phyloP scores from a whole-genome alignment of 1,140 invertebrate species.

The Pachyrhynchus sulphureomaculatus region DNA sequence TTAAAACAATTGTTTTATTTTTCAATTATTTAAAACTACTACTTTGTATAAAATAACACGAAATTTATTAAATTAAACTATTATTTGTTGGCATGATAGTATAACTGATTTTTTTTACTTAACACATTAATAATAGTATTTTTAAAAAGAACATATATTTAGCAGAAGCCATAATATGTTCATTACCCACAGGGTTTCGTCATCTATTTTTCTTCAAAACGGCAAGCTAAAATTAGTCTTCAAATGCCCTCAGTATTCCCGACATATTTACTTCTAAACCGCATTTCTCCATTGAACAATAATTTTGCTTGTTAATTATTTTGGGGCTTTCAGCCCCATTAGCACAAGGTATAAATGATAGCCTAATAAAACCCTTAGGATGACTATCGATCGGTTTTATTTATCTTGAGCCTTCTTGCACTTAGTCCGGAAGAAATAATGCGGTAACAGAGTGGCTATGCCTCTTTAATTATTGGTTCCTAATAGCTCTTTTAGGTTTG shows the following conservation, averaged over 20 bases:
- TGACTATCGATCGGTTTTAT: conserved; percentile 15
- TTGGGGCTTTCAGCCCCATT: conserved; percentile 21
- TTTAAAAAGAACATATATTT: too few relatives aligned
- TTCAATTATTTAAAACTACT: too few relatives aligned
- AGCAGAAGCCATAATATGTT: too few relatives aligned
- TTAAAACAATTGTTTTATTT: too few relatives aligned
- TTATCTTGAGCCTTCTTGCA: background rate
- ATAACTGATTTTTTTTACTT: too few relatives aligned
- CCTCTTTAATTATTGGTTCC: conserved; percentile 5
- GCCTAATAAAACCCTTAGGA: conserved; percentile 17
- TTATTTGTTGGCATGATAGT: too few relatives aligned
- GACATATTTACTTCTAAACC: conserved; percentile 4
- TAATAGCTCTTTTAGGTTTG: background rate
- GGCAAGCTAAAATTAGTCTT: too few relatives aligned
- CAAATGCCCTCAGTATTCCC: background rate
- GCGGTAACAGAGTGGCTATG: background rate
- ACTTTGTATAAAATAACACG: too few relatives aligned
- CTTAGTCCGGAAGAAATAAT: background rate
- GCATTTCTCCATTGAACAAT: conserved; percentile 5
- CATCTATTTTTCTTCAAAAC: too few relatives aligned
- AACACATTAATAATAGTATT: too few relatives aligned
- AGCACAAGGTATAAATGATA: conserved; percentile 19
- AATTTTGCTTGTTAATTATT: conserved; percentile 12
- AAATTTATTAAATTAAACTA: too few relatives aligned
- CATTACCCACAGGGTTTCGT: too few relatives aligned